Percentiles rank a stretch among this genome's conserved stretches.
Conservation (phyloP, 92 coral and sea anemone species). For the Zoanthus sansibaricus region DNA sequence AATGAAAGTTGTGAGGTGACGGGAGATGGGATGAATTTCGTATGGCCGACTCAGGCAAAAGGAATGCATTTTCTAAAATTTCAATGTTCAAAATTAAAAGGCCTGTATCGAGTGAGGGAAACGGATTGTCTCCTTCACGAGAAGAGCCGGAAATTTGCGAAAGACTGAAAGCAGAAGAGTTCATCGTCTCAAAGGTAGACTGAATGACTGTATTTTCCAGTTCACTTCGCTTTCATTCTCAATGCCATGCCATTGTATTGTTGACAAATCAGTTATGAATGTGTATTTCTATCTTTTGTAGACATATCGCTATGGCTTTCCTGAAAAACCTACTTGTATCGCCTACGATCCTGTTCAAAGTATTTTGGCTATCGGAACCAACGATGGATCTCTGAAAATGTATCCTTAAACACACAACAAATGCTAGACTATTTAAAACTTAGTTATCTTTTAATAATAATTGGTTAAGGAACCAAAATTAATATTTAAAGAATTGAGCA, state of each 20-base stretch:
- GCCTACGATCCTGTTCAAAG: conserved; percentile 96
- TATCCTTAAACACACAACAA: conserved; percentile 74
- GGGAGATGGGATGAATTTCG: conserved; percentile 55
- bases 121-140: not conserved
- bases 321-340: conserved; percentile 93
- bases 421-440: conserved; percentile 30
- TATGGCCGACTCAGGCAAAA: conserved; percentile 50
- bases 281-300: conserved; percentile 41
- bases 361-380: conserved; percentile 85
- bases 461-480: not conserved
- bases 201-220: not conserved
- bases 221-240: conserved; percentile 11
- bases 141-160: conserved; percentile 80
- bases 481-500: conserved; percentile 20
- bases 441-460: not conserved
- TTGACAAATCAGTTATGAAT: not conserved
- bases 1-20: conserved; percentile 49
- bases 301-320: conserved; percentile 98
- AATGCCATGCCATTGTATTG: not conserved
- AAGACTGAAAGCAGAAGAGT: conserved; percentile 85
- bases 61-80: conserved; percentile 33
- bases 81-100: conserved; percentile 22
- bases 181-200: conserved; percentile 81
- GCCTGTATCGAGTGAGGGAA: conserved; percentile 29
- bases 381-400: conserved; percentile 88